Conservation (phyloP, 2,888 invertebrate species). For the Melanophora roralis region DNA sequence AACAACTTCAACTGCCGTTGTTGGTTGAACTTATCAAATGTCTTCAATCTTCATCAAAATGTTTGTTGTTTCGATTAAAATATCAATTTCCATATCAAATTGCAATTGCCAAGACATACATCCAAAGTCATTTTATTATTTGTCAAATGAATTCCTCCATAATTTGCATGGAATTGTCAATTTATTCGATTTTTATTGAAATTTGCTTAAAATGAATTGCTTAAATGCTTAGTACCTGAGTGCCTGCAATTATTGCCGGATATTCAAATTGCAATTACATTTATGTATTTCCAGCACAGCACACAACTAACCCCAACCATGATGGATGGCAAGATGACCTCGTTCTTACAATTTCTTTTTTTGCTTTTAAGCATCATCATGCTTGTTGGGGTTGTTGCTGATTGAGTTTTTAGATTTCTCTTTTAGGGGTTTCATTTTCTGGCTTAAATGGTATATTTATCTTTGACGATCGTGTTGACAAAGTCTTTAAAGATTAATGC, state of each 20-base stretch:
- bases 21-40: constrained; percentile 52
- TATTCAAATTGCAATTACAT: constrained; percentile 48
- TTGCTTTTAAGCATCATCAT: constrained; percentile 9
- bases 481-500: constrained; percentile 63
- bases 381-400: constrained; percentile 26
- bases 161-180: constrained; percentile 58
- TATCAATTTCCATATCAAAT: constrained; percentile 45
- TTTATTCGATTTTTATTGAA: constrained; percentile 59
- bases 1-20: constrained; percentile 18
- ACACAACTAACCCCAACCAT: constrained; percentile 26
- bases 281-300: background rate
- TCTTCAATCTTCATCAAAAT: constrained; percentile 34
- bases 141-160: constrained; percentile 71
- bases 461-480: constrained; percentile 63
- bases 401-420: constrained; percentile 21
- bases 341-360: constrained; percentile 11
- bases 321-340: constrained; percentile 3
- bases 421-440: background rate
- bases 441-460: constrained; percentile 36
- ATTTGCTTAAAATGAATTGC: constrained; percentile 38
- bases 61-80: constrained; percentile 34
- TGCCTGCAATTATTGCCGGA: constrained; percentile 43
- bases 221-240: constrained; percentile 37
- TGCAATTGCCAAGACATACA: constrained; percentile 9
- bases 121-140: constrained; percentile 61